Percentiles rank a stretch among this genome's conserved stretches.
Evolutionary conservation across 2,888 invertebrate species (phyloP).

Genomic region (Campaea margaritaria): DNA sequence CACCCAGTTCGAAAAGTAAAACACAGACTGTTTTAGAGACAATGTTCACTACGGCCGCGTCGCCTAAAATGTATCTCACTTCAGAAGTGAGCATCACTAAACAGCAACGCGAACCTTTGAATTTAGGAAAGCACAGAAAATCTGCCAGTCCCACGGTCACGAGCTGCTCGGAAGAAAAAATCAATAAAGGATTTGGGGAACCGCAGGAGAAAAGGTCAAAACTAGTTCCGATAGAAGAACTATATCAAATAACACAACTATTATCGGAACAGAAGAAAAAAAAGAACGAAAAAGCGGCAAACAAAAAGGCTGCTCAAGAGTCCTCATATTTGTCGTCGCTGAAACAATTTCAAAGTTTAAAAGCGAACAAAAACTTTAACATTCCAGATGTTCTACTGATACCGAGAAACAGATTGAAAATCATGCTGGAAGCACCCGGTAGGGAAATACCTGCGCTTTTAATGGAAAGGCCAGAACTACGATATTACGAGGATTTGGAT

Average conservation of each 20-base stretch:
- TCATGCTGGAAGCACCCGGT: slow-evolving; percentile 89
- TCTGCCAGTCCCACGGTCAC: slow-evolving; percentile 90
- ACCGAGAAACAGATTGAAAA: slow-evolving; percentile 90
- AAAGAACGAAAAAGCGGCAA: slow-evolving; percentile 50
- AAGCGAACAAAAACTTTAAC: slow-evolving; percentile 87
- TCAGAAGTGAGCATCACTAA: slow-evolving; percentile 84
- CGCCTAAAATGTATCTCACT: slow-evolving; percentile 83
- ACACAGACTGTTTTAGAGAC: slow-evolving; percentile 87
- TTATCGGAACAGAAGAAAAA: slow-evolving; percentile 68
- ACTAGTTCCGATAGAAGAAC: slow-evolving; percentile 68
- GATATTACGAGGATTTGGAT: slow-evolving; percentile 81
- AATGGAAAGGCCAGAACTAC: slow-evolving; percentile 90
- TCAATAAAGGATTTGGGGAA: slow-evolving; percentile 81
- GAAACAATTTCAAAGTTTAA: slow-evolving; percentile 89
- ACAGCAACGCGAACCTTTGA: slow-evolving; percentile 88
- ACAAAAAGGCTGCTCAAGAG: slow-evolving; percentile 75
- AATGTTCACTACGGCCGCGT: slow-evolving; percentile 85
- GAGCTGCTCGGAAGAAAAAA: slow-evolving; percentile 90
- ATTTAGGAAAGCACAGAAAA: slow-evolving; percentile 88
- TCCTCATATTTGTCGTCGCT: slow-evolving; percentile 73
- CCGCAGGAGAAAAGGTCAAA: slow-evolving; percentile 75
- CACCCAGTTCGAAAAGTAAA: slow-evolving; percentile 76
- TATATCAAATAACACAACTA: slow-evolving; percentile 73
- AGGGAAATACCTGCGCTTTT: slow-evolving; percentile 91
- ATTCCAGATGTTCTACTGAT: slow-evolving; percentile 93